phyloP scores from a whole-genome alignment of 2,113 vertebrate species.

The Sceloporus tristichus region DNA sequence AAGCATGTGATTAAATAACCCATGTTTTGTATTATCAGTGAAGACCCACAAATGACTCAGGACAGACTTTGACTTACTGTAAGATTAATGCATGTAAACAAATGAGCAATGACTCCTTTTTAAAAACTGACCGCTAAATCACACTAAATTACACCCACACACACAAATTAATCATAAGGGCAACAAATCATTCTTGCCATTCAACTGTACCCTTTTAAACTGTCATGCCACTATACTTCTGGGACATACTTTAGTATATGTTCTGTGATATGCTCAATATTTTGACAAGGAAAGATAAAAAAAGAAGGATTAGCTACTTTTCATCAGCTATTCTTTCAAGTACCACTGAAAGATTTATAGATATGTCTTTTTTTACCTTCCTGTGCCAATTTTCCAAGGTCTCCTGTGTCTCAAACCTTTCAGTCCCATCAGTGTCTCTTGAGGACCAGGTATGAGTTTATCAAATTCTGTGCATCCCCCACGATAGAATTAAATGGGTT shows the following conservation, averaged over 20 bases:
- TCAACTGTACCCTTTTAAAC: conserved; percentile 13
- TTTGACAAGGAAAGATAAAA: conserved; percentile 40
- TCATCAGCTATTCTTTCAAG: conserved; percentile 30
- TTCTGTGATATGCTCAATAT: conserved; percentile 32
- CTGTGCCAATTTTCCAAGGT: background rate
- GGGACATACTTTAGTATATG: conserved; percentile 29
- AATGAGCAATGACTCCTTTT: conserved; percentile 11
- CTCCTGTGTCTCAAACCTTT: background rate
- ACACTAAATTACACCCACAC: background rate
- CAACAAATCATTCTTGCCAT: conserved; percentile 25
- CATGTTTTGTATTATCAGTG: background rate
- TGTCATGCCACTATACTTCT: conserved; percentile 35
- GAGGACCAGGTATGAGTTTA: background rate
- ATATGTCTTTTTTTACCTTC: background rate
- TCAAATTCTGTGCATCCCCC: background rate
- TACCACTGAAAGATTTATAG: conserved; percentile 12
- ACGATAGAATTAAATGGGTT: background rate
- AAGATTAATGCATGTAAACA: conserved; percentile 13
- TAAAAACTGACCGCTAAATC: conserved; percentile 21
- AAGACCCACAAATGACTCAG: conserved; percentile 3
- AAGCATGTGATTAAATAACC: conserved; percentile 9
- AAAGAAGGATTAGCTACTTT: conserved; percentile 35
- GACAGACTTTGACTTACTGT: conserved; percentile 1
- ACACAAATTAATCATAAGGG: conserved; percentile 4
- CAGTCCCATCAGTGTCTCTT: background rate